Evolutionary conservation across 1,140 invertebrate genomes (phyloP).

Genomic region (Armadillidium nasatum): DNA sequence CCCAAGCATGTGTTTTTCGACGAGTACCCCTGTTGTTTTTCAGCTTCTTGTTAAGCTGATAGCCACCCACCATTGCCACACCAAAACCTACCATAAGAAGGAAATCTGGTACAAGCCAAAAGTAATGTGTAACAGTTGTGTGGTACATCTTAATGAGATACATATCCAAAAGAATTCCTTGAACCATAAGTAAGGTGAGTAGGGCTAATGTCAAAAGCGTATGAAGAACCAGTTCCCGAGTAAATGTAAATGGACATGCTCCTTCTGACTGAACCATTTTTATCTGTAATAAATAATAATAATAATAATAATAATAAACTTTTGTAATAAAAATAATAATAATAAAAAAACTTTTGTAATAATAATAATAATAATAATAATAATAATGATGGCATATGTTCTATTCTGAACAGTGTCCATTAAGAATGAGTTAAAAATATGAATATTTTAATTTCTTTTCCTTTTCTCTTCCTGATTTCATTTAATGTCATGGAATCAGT

Average conservation of each 20-base stretch:
- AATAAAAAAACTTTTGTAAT: too few relatives aligned
- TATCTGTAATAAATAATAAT: neutral
- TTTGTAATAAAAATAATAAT: too few relatives aligned
- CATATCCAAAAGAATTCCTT: slow-evolving; percentile 10
- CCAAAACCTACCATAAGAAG: slow-evolving; percentile 18
- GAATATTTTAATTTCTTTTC: too few relatives aligned
- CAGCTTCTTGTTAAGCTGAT: slow-evolving; percentile 14
- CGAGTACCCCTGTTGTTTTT: neutral
- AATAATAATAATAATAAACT: too few relatives aligned
- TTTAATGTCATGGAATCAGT: too few relatives aligned
- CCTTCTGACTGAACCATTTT: neutral
- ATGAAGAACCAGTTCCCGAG: slow-evolving; percentile 8
- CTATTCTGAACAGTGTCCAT: too few relatives aligned
- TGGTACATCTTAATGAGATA: slow-evolving; percentile 7
- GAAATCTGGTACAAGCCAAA: slow-evolving; percentile 25
- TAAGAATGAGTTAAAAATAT: too few relatives aligned
- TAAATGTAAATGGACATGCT: neutral
- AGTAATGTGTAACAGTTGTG: slow-evolving; percentile 18
- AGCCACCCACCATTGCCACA: slow-evolving; percentile 19
- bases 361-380: too few relatives aligned
- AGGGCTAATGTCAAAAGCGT: slow-evolving; percentile 13
- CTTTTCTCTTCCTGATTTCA: too few relatives aligned
- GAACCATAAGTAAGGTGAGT: neutral
- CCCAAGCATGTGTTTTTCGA: neutral
- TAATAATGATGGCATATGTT: too few relatives aligned